Base-by-base conservation (phyloP, 53 echinoderm and acorn worm species). In the Echinarachnius parma region DNA sequence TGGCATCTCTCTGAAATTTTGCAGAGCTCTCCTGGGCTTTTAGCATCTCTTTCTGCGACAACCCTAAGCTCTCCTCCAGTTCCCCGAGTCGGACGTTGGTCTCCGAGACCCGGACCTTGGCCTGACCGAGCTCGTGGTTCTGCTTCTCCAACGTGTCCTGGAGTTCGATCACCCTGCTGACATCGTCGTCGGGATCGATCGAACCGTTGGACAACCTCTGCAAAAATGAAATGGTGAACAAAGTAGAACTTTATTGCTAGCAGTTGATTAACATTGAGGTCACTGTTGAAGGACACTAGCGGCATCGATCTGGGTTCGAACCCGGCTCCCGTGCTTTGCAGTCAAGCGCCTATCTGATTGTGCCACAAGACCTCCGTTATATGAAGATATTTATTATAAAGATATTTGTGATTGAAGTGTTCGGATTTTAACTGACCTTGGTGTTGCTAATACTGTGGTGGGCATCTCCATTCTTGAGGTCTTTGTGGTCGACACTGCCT, bases 141-240 rank as follows among this genome's bases (percentile, higher is more conserved):
- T 93, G 94, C 60, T 86, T 86, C 80, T 93, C 94, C 56, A 93
- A 62, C 9, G 87, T 83, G 59, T 90, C 94, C 36, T 85, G 84
- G 4, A 93, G 90, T 48, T 93, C 89, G 19, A 93, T 83, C 19
- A 93, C 89, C 64, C 89, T 63, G 53, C 83, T 86, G 26, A 84
- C 90, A 16, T 89, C 94, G 24, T 93, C 94, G 60, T 93, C 94
- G 0, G 86, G 80, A 33, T 93, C 94, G 18, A 93, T 83, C 11
- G 90, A 93, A 5, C 94, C 94, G 48, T 93, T 93, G 34, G 94
- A 93, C 18, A 89, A 66, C 32, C 89, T 70, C 94, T 93, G 94
- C 33, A 1, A 29, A 47, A 13, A 19, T 36, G 4, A 62, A 32
- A 59, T 1, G n/a, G n/a, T n/a, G n/a, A n/a, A n/a, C n/a, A n/a